Conservation (phyloP, 2,888 invertebrate species). For the Hirtodrosophila confusa region DNA sequence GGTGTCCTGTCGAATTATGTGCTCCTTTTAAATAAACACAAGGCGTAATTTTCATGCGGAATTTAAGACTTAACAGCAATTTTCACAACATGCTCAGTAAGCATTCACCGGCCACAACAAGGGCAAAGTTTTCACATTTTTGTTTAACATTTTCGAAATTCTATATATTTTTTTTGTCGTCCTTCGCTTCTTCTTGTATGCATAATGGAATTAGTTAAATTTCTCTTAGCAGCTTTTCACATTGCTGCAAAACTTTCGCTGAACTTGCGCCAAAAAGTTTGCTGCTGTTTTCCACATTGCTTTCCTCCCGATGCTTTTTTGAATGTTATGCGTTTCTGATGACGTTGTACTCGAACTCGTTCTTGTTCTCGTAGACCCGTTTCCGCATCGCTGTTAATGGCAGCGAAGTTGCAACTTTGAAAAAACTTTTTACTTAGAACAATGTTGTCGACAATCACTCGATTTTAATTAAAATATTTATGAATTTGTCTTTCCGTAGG, state of each 20-base stretch:
- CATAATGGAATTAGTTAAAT: constrained; percentile 78
- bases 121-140: constrained; percentile 77
- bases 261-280: constrained; percentile 64
- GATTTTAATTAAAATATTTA: constrained; percentile 78
- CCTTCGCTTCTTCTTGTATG: constrained; percentile 47
- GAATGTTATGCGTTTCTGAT: constrained; percentile 77
- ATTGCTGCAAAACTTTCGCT: constrained; percentile 51
- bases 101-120: constrained; percentile 37
- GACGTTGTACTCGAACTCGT: constrained; percentile 53
- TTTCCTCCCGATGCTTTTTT: constrained; percentile 39
- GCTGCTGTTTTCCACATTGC: constrained; percentile 31
- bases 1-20: constrained; percentile 36
- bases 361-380: constrained; percentile 13
- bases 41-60: constrained; percentile 32
- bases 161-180: constrained; percentile 15
- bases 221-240: constrained; percentile 62
- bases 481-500: constrained; percentile 57
- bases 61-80: constrained; percentile 50
- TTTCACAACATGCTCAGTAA: constrained; percentile 1
- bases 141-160: constrained; percentile 70
- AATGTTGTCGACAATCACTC: constrained; percentile 64
- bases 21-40: constrained; percentile 57
- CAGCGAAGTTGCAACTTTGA: constrained; percentile 56
- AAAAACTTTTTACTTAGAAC: constrained; percentile 72
- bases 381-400: constrained; percentile 53